These are phyloP conservation scores for Uloborus diversus DNA, from an alignment of 1,140 invertebrate genomes.

Conservation along the genomic window DNA sequence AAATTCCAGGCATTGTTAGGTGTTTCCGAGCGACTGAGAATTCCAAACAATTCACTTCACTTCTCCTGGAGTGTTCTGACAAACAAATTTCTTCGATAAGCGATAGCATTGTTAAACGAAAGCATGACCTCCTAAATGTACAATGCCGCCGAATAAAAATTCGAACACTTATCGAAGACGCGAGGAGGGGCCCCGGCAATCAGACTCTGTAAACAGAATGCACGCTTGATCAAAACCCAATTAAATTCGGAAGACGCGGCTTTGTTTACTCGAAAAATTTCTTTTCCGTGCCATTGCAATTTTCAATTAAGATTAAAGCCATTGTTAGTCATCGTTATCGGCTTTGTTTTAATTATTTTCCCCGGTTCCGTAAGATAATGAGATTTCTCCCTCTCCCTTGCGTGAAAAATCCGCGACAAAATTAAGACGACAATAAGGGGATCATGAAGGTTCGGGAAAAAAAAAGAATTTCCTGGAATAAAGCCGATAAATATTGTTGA, in stretches of 20 bases:
- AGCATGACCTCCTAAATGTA: too few species aligned
- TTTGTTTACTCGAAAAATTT: conserved; percentile 50
- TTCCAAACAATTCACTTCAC: too few species aligned
- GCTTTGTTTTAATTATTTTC: conserved; percentile 57
- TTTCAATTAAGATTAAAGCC: conserved; percentile 57
- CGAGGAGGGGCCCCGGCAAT: neutral
- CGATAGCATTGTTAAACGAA: too few species aligned
- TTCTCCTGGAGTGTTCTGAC: too few species aligned
- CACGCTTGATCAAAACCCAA: conserved; percentile 55
- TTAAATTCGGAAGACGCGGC: conserved; percentile 51
- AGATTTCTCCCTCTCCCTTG: conserved; percentile 35
- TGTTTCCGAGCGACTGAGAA: too few species aligned
- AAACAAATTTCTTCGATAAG: too few species aligned
- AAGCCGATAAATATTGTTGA: conserved; percentile 53
- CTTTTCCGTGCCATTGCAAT: conserved; percentile 55
- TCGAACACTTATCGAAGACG: too few species aligned
- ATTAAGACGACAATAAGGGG: conserved; percentile 53
- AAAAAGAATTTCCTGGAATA: conserved; percentile 23
- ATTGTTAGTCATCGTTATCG: conserved; percentile 57
- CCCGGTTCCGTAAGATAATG: conserved; percentile 50
- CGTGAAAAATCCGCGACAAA: conserved; percentile 54
- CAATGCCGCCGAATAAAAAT: too few species aligned
- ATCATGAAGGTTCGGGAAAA: neutral
- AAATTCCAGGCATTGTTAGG: too few species aligned
- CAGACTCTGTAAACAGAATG: conserved; percentile 51